phyloP scores from a whole-genome alignment of 2,113 vertebrate species.

The Ceyx margarethae region DNA sequence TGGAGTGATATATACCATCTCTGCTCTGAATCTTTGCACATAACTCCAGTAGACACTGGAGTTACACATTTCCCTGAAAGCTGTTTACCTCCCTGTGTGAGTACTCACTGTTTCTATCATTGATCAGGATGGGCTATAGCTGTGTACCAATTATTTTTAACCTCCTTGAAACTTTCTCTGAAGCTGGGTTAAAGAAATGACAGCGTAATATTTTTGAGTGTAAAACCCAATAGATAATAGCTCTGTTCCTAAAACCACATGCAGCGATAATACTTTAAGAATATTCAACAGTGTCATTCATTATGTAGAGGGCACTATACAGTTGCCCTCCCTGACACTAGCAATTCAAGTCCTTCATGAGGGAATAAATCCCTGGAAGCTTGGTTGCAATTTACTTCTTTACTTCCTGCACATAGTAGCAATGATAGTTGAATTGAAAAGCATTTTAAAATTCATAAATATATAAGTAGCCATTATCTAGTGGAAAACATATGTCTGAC shows the following conservation, averaged over 20 bases:
- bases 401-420: constrained; percentile 56
- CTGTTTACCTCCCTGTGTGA: constrained; percentile 11
- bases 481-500: constrained; percentile 34
- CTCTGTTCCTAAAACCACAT: neutral
- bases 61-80: constrained; percentile 4
- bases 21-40: constrained; percentile 29
- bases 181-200: neutral
- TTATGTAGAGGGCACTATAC: constrained; percentile 37
- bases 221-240: constrained; percentile 4
- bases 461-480: constrained; percentile 67
- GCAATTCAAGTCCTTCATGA: constrained; percentile 34
- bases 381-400: constrained; percentile 65
- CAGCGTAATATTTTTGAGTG: neutral
- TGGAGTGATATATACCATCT: constrained; percentile 32
- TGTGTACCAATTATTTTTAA: neutral
- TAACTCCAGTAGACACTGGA: constrained; percentile 16
- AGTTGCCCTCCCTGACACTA: constrained; percentile 18
- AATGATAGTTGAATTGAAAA: constrained; percentile 57
- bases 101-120: neutral
- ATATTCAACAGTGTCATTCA: constrained; percentile 47
- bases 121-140: neutral
- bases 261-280: neutral
- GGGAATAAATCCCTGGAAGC: constrained; percentile 62
- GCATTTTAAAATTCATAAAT: constrained; percentile 69
- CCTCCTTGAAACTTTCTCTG: neutral